Percentiles rank a stretch among this genome's conserved stretches.
Conservation (phyloP, 2,797 vertebrate species). For the Mormyrus hasselquistii region DNA sequence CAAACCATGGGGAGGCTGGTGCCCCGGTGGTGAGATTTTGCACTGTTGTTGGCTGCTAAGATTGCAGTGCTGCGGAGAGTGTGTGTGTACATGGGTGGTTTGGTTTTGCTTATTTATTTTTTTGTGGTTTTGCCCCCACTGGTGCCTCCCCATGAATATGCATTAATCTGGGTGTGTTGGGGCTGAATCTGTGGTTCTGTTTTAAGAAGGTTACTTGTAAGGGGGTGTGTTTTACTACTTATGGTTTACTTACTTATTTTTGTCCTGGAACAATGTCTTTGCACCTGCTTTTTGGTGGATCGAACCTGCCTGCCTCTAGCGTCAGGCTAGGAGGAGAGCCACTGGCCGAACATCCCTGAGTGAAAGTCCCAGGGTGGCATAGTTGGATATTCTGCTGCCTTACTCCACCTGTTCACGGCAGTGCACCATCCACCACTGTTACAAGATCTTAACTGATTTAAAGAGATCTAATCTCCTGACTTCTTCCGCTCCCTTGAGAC, state of each 20-base stretch:
- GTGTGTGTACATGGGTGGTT: not conserved
- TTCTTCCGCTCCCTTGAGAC: not conserved
- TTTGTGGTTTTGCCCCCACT: not conserved
- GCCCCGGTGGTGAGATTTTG: not conserved
- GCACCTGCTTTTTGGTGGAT: not conserved
- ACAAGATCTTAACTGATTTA: not conserved
- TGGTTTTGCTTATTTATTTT: not conserved
- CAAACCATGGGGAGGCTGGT: not conserved
- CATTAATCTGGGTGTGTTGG: not conserved
- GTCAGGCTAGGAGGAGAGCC: not conserved
- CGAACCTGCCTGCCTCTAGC: not conserved
- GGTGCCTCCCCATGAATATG: not conserved
- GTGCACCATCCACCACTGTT: not conserved
- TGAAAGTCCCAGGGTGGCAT: not conserved
- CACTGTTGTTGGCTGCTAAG: not conserved
- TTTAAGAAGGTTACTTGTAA: not conserved
- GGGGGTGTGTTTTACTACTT: not conserved
- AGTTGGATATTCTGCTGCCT: not conserved
- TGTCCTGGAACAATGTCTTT: not conserved
- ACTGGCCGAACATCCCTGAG: not conserved
- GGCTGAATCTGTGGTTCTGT: not conserved
- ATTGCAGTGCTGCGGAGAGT: not conserved
- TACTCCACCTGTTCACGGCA: not conserved
- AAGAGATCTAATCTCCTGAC: not conserved
- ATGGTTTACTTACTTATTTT: not conserved